These are phyloP conservation scores for Gnatocerus cornutus DNA, from an alignment of 2,888 invertebrate species.

Conservation along the genomic window DNA sequence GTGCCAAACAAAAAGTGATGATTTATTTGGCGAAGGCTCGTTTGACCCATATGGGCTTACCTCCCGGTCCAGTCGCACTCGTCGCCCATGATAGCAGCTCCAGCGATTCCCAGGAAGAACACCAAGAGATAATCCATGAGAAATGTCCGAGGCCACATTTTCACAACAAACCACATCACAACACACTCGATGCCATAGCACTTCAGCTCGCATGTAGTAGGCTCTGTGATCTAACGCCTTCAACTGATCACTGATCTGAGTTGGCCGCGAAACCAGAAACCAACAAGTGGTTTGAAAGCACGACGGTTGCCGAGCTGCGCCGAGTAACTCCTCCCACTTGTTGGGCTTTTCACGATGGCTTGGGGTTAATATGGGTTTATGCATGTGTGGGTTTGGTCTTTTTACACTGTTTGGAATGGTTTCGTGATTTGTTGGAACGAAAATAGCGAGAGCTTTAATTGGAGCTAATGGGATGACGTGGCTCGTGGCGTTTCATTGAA, in stretches of 20 bases:
- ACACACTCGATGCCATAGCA: slow-evolving; percentile 29
- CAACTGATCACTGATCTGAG: slow-evolving; percentile 20
- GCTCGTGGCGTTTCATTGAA: slow-evolving; percentile 42
- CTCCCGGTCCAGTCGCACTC: slow-evolving; percentile 83
- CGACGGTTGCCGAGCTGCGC: slow-evolving; percentile 25
- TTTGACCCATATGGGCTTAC: slow-evolving; percentile 68
- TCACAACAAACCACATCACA: slow-evolving; percentile 34
- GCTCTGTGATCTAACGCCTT: too few relatives aligned
- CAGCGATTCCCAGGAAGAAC: slow-evolving; percentile 47
- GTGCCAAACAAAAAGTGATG: slow-evolving; percentile 47
- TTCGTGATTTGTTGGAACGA: slow-evolving; percentile 42
- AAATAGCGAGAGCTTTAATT: slow-evolving; percentile 42
- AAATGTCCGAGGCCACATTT: slow-evolving; percentile 47
- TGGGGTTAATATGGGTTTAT: slow-evolving; percentile 29
- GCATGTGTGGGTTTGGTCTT: slow-evolving; percentile 38
- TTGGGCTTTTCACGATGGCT: slow-evolving; percentile 41
- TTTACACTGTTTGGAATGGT: slow-evolving; percentile 29
- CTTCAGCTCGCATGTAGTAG: slow-evolving; percentile 15
- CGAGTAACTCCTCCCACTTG: slow-evolving; percentile 42
- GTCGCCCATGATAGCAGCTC: slow-evolving; percentile 77
- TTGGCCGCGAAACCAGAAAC: slow-evolving; percentile 15
- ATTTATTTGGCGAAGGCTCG: slow-evolving; percentile 41
- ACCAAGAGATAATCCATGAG: slow-evolving; percentile 42
- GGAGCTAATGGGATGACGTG: slow-evolving; percentile 39
- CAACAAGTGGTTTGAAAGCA: slow-evolving; percentile 49